Evolutionary conservation across 2,113 vertebrate genomes (phyloP), one percentile per base, ranked within the genome.

Genomic region (Girardinichthys multiradiatus): DNA sequence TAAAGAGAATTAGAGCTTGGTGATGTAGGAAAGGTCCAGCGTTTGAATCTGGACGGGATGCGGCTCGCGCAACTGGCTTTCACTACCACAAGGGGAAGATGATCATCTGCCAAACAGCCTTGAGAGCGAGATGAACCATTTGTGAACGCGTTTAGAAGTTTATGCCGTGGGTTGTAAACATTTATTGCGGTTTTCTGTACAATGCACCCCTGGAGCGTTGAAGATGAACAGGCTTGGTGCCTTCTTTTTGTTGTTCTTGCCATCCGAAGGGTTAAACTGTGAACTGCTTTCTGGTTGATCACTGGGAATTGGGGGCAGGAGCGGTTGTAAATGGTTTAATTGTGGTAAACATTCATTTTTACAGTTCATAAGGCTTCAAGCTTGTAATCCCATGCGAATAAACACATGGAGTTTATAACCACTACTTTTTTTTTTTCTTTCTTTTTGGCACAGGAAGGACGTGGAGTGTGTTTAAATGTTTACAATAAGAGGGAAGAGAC

Each of bases 331-430:
- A 86, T 0, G n/a, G 68, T 81, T 86, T 79, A 86, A 87, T 74
- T 77, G 67, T 79, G 63, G 76, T 74, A 87, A 90, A 90, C 90
- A 84, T 78, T 85, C 66, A 66, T 79, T 79, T 89, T 90, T 86
- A 86, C 60, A 33, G 73, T 33, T 26, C 27, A n/a, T n/a, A n/a
- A 67, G n/a, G 74, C 86, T 86, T 82, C 15, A 9, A 85, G 84
- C 70, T 77, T 73, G 82, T 88, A 83, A 89, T 91, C 86, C 79
- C 89, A 82, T 90, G 90, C 86, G 81, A 80, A 86, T 76, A 86
- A 85, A 82, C 84, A 83, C 85, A 88, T 71, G 74, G 86, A 84
- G 87, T 71, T 75, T 24, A 12, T 82, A 86, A 88, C 86, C 87
- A 68, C 71, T 39, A 39, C 72, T 66, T 86, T 48, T 48, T 51